phyloP scores from a whole-genome alignment of 1,140 invertebrate genomes.

The Caenorhabditis briggsae region DNA sequence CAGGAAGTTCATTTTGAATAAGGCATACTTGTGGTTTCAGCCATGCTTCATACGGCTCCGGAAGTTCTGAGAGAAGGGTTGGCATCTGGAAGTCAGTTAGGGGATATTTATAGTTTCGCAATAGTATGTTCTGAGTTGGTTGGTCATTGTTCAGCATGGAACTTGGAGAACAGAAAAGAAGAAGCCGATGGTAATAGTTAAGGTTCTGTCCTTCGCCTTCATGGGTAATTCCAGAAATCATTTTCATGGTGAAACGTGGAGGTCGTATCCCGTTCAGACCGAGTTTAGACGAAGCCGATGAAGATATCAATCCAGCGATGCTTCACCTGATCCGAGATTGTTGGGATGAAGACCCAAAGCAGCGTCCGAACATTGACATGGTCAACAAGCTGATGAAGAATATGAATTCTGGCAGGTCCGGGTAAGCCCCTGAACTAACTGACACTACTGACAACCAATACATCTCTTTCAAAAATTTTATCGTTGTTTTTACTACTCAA shows the following conservation, averaged over 20 bases:
- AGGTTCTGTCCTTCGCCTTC: background rate
- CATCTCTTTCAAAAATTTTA: conserved; percentile 80
- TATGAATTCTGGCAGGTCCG: conserved; percentile 66
- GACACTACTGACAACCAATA: background rate
- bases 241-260: conserved; percentile 68
- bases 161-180: conserved; percentile 62
- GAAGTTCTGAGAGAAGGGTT: conserved; percentile 85
- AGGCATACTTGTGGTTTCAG: conserved; percentile 68
- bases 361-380: conserved; percentile 88
- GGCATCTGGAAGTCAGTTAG: conserved; percentile 69
- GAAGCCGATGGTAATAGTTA: conserved; percentile 55
- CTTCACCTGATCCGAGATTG: conserved; percentile 72
- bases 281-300: conserved; percentile 60
- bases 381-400: conserved; percentile 80
- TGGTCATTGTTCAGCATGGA: conserved; percentile 82
- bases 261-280: conserved; percentile 63
- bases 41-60: conserved; percentile 93
- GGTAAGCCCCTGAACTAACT: conserved; percentile 24
- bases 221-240: conserved; percentile 64
- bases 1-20: background rate
- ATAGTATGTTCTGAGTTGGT: conserved; percentile 76
- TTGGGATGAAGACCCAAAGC: conserved; percentile 86
- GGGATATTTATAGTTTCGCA: conserved; percentile 76
- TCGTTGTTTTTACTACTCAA: background rate
- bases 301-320: conserved; percentile 65